Conservation (phyloP, 2,113 vertebrate species). For the Spea multiplicata region DNA sequence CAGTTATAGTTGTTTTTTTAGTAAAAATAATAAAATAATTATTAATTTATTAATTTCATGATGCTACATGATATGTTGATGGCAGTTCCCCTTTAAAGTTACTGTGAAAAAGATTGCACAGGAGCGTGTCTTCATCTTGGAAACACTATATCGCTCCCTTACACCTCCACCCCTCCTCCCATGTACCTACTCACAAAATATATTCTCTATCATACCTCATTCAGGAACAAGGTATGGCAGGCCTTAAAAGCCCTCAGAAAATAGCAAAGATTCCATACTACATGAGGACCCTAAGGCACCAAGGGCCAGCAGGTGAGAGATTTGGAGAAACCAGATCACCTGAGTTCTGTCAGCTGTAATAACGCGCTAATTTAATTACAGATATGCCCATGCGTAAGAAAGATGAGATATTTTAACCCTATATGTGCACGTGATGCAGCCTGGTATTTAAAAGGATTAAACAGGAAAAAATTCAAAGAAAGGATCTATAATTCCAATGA, state of each 20-base stretch:
- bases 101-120: not conserved
- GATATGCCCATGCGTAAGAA: too few relatives aligned
- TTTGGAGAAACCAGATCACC: not conserved
- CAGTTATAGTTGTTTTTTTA: too few relatives aligned
- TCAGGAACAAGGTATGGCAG: constrained; percentile 40
- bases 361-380: too few relatives aligned
- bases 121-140: not conserved
- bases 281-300: constrained; percentile 44
- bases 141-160: constrained; percentile 4
- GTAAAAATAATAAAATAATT: too few relatives aligned
- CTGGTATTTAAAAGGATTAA: too few relatives aligned
- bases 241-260: constrained; percentile 40
- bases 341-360: not conserved
- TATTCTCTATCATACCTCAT: constrained; percentile 40
- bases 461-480: too few relatives aligned
- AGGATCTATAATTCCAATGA: too few relatives aligned
- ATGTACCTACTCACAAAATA: constrained; percentile 19
- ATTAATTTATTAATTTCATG: too few relatives aligned
- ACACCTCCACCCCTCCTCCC: constrained; percentile 5
- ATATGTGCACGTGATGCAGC: too few relatives aligned
- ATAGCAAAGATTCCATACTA: constrained; percentile 37
- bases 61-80: too few relatives aligned
- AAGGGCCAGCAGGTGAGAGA: constrained; percentile 44
- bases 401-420: too few relatives aligned
- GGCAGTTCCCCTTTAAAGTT: too few relatives aligned